Base-by-base conservation (phyloP, 2,888 invertebrate species). In the Trissonchulus latispiculum region DNA sequence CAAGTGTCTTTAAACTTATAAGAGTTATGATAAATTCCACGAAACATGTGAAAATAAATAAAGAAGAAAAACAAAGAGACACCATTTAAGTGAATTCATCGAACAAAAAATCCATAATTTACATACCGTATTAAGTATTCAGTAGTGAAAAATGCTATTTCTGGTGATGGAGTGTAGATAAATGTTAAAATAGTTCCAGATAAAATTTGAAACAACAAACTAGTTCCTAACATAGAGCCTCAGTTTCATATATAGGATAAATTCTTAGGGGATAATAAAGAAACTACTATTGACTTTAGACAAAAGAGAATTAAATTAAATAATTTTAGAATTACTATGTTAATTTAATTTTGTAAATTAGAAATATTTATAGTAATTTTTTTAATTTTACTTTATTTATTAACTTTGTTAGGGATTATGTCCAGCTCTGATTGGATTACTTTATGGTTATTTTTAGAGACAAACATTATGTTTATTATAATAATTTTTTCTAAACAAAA, bases 1-100 rank as follows among this genome's bases (percentile, higher is more conserved):
- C 90, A 91, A 0, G 89, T 88, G 76, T 86, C 83, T 75, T 84
- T 85, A 80, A 85, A 85, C 79, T 85, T 83, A 81, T 82, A 85
- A 75, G 86, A 81, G 2, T 79, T 78, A 78, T 83, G 84, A 77
- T 84, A 85, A 64, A 85, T 75, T 18, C 84, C 84, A 72, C 85
- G 84, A 36, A 80, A 81, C 74, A 81, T 78, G 78, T 83, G 80
- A 33, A 77, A 70, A 74, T 81, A 83, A 71, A 80, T 31, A 75
- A 78, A 81, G 77, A 81, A 76, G 78, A 82, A 83, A 77, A 83
- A 81, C 74, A 79, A 77, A 73, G 81, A 82, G 67, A 80, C 83
- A 66, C 81, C 81, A 77, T 80, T 82, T 75, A 80, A 81, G 77
- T 82, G 83, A 72, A 81, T 73, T 23, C 77, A 77, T 33, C 82